Conservation (phyloP, 1,140 invertebrate genomes). For the Pogonomyrmex barbatus region DNA sequence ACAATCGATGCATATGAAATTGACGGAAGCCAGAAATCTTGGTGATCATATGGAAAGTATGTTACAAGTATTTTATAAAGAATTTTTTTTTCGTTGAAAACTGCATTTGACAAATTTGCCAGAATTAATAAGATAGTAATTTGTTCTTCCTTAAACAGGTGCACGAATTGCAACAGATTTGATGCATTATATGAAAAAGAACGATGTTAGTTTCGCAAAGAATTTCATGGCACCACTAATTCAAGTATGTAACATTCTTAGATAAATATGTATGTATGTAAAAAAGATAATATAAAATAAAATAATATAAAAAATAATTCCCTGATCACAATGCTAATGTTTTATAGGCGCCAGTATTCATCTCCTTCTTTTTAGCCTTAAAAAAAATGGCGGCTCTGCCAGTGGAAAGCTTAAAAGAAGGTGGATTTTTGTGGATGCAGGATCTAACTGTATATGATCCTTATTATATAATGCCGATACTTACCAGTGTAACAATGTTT, state of each 20-base stretch:
- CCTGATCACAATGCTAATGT: conserved; percentile 9
- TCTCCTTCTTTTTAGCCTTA: conserved; percentile 96
- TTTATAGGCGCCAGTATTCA: conserved; percentile 92
- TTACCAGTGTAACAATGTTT: conserved; percentile 93
- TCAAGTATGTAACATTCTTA: conserved; percentile 87
- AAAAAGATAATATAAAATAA: not conserved
- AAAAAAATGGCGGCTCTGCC: conserved; percentile 94
- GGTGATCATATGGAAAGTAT: conserved; percentile 93
- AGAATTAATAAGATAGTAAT: not conserved
- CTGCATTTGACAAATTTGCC: not conserved
- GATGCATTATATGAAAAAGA: conserved; percentile 92
- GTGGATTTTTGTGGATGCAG: conserved; percentile 97
- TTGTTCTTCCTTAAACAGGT: conserved; percentile 83
- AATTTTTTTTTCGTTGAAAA: not conserved
- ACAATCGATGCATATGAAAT: conserved; percentile 91
- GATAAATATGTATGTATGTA: not conserved
- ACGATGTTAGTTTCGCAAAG: conserved; percentile 93
- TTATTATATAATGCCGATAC: conserved; percentile 94
- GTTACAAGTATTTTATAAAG: conserved; percentile 15
- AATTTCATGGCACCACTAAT: conserved; percentile 92
- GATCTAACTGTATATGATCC: conserved; percentile 97
- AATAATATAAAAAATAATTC: conserved; percentile 21
- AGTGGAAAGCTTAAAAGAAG: conserved; percentile 94
- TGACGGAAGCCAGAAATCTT: conserved; percentile 92
- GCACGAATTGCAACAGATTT: conserved; percentile 91